phyloP scores from a whole-genome alignment of 2,113 vertebrate genomes.

The Hippopotamus amphibius region DNA sequence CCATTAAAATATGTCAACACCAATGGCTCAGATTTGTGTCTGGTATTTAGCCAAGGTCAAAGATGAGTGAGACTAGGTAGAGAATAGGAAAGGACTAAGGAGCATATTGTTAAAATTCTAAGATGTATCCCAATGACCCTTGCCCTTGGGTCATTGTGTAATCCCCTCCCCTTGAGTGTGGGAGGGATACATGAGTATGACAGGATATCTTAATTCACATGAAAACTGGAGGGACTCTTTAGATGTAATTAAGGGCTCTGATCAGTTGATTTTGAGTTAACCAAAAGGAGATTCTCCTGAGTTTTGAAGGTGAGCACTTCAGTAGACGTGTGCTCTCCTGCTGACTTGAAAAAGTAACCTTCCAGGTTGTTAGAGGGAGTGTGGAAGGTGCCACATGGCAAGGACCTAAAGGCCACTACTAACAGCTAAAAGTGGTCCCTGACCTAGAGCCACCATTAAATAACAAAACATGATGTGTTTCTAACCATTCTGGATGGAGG shows the following conservation, averaged over 20 bases:
- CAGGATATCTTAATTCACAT: background rate
- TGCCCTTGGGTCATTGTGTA: background rate
- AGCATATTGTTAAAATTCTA: background rate
- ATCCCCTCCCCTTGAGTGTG: background rate
- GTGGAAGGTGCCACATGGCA: rapidly evolving
- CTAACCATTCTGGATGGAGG: background rate
- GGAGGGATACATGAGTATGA: background rate
- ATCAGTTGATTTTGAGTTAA: background rate
- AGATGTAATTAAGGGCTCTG: background rate
- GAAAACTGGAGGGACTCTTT: background rate
- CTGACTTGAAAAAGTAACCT: background rate
- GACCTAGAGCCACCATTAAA: background rate
- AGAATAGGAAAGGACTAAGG: background rate
- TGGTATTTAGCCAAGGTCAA: slow-evolving; percentile 6
- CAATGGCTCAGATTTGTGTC: background rate
- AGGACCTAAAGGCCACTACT: background rate
- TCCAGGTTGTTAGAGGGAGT: background rate
- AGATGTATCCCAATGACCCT: background rate
- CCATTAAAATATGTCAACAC: background rate
- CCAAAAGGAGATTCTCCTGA: background rate
- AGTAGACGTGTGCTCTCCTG: background rate
- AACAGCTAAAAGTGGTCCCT: background rate
- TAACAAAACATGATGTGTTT: background rate
- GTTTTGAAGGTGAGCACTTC: background rate
- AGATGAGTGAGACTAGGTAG: background rate